phyloP scores from a whole-genome alignment of 2,888 invertebrate species.

The Tachina fera region DNA sequence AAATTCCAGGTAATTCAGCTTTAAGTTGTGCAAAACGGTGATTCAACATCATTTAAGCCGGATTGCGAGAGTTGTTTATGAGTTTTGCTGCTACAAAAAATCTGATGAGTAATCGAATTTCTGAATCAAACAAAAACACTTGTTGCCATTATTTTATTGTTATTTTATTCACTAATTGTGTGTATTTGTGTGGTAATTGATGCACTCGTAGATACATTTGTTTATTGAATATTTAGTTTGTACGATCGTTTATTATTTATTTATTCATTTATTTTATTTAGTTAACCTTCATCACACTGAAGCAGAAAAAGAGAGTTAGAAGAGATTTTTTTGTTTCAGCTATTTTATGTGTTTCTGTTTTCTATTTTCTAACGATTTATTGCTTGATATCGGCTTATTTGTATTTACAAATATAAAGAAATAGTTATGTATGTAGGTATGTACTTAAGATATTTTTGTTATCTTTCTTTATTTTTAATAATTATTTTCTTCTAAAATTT shows the following conservation, averaged over 20 bases:
- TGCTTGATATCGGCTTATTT: conserved; percentile 14
- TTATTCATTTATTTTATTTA: conserved; percentile 1
- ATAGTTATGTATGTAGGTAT: neutral
- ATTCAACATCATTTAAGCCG: conserved; percentile 66
- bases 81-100: conserved; percentile 21
- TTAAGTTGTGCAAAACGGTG: conserved; percentile 61
- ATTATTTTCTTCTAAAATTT: conserved; percentile 6
- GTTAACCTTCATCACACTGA: conserved; percentile 26
- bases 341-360: neutral
- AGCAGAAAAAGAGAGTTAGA: conserved; percentile 7
- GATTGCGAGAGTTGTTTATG: conserved; percentile 17
- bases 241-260: conserved; percentile 26
- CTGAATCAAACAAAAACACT: conserved; percentile 55
- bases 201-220: neutral
- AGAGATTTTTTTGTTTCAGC: conserved; percentile 5
- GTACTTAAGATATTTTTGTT: neutral
- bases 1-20: conserved; percentile 66
- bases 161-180: conserved; percentile 3
- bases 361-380: conserved; percentile 52
- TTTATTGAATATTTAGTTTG: conserved; percentile 32
- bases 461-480: no score
- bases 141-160: conserved; percentile 42
- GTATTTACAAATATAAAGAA: neutral
- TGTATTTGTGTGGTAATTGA: conserved; percentile 2
- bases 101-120: conserved; percentile 68